phyloP scores from a whole-genome alignment of 2,113 vertebrate genomes.

The Sinocyclocheilus rhinocerous region DNA sequence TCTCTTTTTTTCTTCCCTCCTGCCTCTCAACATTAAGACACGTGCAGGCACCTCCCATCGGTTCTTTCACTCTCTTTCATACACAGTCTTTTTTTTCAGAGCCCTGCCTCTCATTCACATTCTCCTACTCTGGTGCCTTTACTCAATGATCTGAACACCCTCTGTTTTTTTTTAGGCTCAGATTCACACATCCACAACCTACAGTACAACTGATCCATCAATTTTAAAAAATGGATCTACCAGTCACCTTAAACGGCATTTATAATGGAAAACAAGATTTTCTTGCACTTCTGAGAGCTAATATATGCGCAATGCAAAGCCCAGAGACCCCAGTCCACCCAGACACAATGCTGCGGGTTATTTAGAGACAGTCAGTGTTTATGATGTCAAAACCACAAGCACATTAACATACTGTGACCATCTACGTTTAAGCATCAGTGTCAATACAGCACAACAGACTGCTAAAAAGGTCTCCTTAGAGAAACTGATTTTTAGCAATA shows the following conservation, averaged over 20 bases:
- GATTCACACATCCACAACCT: background rate
- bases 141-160: background rate
- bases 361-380: background rate
- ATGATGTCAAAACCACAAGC: background rate
- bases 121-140: background rate
- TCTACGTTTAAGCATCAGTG: background rate
- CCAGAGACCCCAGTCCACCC: background rate
- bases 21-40: constrained; percentile 8
- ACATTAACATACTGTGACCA: background rate
- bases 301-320: background rate
- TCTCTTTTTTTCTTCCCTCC: background rate
- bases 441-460: background rate
- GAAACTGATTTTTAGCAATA: background rate
- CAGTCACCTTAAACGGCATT: background rate
- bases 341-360: background rate
- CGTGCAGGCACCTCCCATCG: constrained; percentile 21
- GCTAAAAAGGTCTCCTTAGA: background rate
- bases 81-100: background rate
- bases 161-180: background rate
- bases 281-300: background rate
- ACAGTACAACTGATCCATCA: background rate
- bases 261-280: background rate
- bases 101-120: constrained; percentile 41
- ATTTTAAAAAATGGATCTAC: background rate
- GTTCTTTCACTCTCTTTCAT: constrained; percentile 8